Evolutionary conservation across 37 sponge, comb jelly and placozoan species (phyloP).

Genomic region (Petrosia ficiformis): DNA sequence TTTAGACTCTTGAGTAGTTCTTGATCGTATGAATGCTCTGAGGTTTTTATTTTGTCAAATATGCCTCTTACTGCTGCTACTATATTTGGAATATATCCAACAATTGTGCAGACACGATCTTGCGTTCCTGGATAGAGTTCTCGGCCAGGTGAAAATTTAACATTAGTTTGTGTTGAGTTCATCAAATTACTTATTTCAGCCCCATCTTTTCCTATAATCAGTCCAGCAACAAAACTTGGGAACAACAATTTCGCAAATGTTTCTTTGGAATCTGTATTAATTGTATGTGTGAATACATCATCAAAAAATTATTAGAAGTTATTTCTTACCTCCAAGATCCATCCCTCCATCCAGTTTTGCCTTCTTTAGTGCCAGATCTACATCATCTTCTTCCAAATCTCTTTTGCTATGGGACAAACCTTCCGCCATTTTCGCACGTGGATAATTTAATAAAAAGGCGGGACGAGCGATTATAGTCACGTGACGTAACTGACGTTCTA

Average conservation of each 20-base stretch:
- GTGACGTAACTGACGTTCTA: too few species aligned
- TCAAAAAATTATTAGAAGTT: too few species aligned
- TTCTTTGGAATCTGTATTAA: neutral
- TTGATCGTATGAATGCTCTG: conserved; percentile 22
- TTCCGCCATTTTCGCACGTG: too few species aligned
- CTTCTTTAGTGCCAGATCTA: too few species aligned
- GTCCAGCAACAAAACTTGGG: conserved; percentile 80
- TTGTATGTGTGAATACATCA: too few species aligned
- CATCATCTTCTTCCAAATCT: too few species aligned
- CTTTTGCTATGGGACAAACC: too few species aligned
- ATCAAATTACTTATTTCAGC: conserved; percentile 72
- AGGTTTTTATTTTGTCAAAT: conserved; percentile 33
- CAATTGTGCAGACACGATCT: conserved; percentile 77
- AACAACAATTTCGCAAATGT: conserved; percentile 86
- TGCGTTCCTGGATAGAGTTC: conserved; percentile 81
- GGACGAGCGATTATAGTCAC: too few species aligned
- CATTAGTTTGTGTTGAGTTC: conserved; percentile 53
- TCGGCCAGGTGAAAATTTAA: conserved; percentile 82
- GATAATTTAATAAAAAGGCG: too few species aligned
- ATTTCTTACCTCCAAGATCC: too few species aligned
- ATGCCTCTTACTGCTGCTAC: conserved; percentile 29
- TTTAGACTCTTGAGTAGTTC: conserved; percentile 45
- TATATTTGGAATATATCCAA: conserved; percentile 48
- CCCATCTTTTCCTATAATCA: conserved; percentile 92
- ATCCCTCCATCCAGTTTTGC: too few species aligned